Evolutionary conservation across 1,140 invertebrate genomes (phyloP).

Genomic region (Tyrophagus putrescentiae): DNA sequence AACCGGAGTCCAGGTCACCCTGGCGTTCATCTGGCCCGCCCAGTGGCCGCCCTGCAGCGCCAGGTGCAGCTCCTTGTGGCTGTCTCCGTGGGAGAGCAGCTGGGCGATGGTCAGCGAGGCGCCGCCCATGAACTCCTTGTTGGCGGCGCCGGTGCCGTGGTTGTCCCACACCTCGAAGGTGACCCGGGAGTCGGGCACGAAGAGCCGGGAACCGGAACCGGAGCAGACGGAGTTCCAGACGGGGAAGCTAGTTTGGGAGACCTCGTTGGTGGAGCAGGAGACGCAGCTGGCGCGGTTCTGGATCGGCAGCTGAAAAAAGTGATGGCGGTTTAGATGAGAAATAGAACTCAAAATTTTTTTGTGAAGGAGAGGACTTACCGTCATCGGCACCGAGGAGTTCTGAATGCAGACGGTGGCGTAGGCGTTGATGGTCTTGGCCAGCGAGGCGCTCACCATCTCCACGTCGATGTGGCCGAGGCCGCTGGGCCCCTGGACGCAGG

Average conservation of each 20-base stretch:
- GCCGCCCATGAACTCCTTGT: conserved; percentile 17
- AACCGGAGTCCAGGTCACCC: conserved; percentile 14
- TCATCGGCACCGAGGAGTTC: conserved; percentile 6
- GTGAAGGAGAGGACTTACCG: neutral
- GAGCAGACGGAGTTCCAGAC: conserved; percentile 11
- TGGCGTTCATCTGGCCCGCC: neutral
- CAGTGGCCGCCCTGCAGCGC: conserved; percentile 8
- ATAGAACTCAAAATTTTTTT: no score
- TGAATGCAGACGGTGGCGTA: conserved; percentile 19
- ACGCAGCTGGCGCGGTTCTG: neutral
- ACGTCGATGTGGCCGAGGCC: conserved; percentile 16
- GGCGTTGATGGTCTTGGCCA: neutral
- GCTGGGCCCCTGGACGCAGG: no score
- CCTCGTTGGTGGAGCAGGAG: neutral
- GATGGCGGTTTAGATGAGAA: neutral
- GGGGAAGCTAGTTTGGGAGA: neutral
- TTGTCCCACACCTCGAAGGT: conserved; percentile 20
- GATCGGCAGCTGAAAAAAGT: neutral
- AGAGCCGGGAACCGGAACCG: conserved; percentile 4
- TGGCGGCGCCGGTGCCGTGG: neutral
- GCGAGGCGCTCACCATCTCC: conserved; percentile 12
- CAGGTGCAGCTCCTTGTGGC: neutral
- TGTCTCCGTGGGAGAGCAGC: conserved; percentile 13
- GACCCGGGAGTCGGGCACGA: conserved; percentile 2
- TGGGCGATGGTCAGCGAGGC: conserved; percentile 15